Evolutionary conservation across 2,113 vertebrate genomes (phyloP), one percentile per base, ranked within the genome.

Genomic region (Gallinago media): DNA sequence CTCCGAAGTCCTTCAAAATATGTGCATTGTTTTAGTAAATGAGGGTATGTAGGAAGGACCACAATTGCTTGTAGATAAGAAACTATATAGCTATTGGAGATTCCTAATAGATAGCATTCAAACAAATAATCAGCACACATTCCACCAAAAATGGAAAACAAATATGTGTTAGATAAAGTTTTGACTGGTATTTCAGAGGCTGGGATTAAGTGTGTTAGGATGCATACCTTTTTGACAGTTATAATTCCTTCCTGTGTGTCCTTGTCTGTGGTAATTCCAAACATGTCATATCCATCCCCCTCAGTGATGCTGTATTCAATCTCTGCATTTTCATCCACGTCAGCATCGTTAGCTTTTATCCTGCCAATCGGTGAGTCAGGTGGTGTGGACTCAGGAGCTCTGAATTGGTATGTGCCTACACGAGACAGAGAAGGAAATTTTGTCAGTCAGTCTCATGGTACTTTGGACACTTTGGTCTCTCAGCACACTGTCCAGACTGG

Each of bases 191-290:
- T 46, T 88, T 75, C 58, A 81, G 75, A 85, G 44, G 9, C 34
- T 74, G 20, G 38, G 42, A 63, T 76, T 23, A 76, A 80, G 7
- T 8, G 10, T 31, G 8, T 77, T 50, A 89, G 70, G 36, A 73
- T 12, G 3, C 7, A 50, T 96, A 99, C 99, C 99, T 99, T 99
- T 98, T 98, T 99, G 85, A 99, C 97, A 49, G 98, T 98, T 84
- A 99, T 97, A 80, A 99, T 97, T 56, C 99, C 99, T 83, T 99
- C 99, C 94, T 99, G 99, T 5, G 98, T 99, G 84, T 98, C 98
- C 95, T 98, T 98, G 89, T 99, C 99, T 13, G 99, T 99, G 95
- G 92, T 75, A 88, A 99, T 97, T 20, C 99, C 98, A 89, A 99
- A 99, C 98, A 98, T 96, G 85, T 99, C 99, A 27, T 98, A 98